Percentiles rank a stretch among this genome's conserved stretches.
phyloP scores from a whole-genome alignment of 2,113 vertebrate species.

The Burhinus oedicnemus region DNA sequence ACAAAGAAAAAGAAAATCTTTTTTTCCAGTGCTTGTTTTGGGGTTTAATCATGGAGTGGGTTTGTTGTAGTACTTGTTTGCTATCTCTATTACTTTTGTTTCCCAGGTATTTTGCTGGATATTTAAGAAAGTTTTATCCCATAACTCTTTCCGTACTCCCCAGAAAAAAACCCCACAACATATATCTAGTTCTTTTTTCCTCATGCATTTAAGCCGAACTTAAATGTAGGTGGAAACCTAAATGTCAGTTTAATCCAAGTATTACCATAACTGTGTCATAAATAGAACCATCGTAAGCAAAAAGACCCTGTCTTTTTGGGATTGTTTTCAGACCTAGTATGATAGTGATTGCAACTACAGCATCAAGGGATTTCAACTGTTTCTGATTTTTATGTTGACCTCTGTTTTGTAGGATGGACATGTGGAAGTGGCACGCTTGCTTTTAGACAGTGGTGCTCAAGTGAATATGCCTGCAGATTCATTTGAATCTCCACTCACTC shows the following conservation, averaged over 20 bases:
- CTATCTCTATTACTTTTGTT: not conserved
- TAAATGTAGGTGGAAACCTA: not conserved
- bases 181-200: not conserved
- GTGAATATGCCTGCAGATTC: conserved; percentile 99
- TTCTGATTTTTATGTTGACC: not conserved
- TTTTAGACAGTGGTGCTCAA: conserved; percentile 98
- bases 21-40: not conserved
- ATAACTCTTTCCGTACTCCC: not conserved
- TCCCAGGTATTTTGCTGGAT: not conserved
- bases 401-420: conserved; percentile 87
- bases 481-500: conserved; percentile 95
- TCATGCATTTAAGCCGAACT: not conserved
- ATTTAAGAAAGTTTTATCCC: not conserved
- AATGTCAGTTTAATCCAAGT: not conserved
- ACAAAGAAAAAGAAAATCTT: not conserved
- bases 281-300: not conserved
- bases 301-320: not conserved
- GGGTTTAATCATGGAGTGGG: not conserved
- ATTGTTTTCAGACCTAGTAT: not conserved
- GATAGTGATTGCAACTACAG: not conserved
- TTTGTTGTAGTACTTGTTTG: not conserved
- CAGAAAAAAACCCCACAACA: no score
- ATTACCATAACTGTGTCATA: not conserved
- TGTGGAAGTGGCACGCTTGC: conserved; percentile 95
- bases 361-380: fast-evolving